A percentile compares a stretch with the other conserved stretches of the same genome.
These are phyloP conservation scores for Sebastes oblongus DNA, from an alignment of 2,797 vertebrate genomes.

Conservation along the genomic window DNA sequence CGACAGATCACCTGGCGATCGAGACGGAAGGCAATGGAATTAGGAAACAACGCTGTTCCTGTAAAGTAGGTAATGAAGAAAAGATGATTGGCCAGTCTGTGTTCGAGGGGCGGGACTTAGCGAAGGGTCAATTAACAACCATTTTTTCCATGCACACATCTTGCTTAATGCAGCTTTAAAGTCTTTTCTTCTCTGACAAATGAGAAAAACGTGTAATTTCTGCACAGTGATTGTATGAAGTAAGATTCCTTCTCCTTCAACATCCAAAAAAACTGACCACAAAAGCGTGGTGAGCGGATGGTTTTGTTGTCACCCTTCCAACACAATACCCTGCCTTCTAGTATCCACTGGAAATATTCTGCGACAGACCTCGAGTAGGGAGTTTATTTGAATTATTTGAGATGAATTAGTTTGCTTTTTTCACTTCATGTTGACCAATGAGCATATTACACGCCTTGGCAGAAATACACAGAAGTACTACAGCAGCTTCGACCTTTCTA, in stretches of 20 bases:
- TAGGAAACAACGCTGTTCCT: too few relatives aligned
- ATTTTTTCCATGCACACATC: not conserved
- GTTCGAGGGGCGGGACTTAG: too few relatives aligned
- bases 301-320: conserved; percentile 31
- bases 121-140: not conserved
- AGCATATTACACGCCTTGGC: not conserved
- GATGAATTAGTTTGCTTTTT: not conserved
- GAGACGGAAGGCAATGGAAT: too few relatives aligned
- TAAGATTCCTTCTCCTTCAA: not conserved
- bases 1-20: too few relatives aligned
- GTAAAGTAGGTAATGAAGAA: too few relatives aligned
- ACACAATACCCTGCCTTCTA: not conserved
- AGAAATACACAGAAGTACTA: not conserved
- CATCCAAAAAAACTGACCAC: not conserved
- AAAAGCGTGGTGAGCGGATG: not conserved
- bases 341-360: conserved; percentile 13
- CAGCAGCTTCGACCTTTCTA: not conserved
- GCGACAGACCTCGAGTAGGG: conserved; percentile 17
- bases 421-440: conserved; percentile 12
- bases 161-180: conserved; percentile 1
- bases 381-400: conserved; percentile 8
- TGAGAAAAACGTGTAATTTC: not conserved
- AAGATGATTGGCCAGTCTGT: too few relatives aligned
- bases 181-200: not conserved
- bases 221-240: not conserved